Evolutionary conservation across 2,113 vertebrate species (phyloP).

Genomic region (Gobius niger): DNA sequence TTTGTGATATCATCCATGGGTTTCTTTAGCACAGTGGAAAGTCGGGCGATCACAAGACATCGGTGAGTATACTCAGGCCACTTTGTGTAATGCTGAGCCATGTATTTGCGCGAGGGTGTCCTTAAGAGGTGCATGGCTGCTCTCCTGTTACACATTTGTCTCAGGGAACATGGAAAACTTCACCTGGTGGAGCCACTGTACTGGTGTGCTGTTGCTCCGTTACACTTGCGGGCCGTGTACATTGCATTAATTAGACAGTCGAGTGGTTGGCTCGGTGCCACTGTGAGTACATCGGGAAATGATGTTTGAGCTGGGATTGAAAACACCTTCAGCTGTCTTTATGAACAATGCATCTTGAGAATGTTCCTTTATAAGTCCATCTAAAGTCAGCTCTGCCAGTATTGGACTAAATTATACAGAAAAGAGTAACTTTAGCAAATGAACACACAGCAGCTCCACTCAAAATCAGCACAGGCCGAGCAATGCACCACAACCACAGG

Average conservation of each 20-base stretch:
- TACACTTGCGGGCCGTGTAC: slow-evolving; percentile 41
- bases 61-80: slow-evolving; percentile 61
- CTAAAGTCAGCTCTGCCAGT: slow-evolving; percentile 52
- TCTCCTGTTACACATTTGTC: slow-evolving; percentile 58
- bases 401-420: no score
- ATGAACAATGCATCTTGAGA: no score
- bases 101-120: slow-evolving; percentile 26
- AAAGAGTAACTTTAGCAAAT: not conserved
- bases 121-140: slow-evolving; percentile 22
- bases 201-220: slow-evolving; percentile 32
- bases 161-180: slow-evolving; percentile 48
- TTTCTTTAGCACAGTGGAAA: slow-evolving; percentile 34
- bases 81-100: slow-evolving; percentile 55
- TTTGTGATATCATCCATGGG: not conserved
- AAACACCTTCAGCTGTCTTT: not conserved
- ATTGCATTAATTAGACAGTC: slow-evolving; percentile 44
- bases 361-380: slow-evolving; percentile 36
- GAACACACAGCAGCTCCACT: slow-evolving; percentile 30
- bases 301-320: not conserved
- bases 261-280: slow-evolving; percentile 18
- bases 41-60: slow-evolving; percentile 38
- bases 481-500: slow-evolving; percentile 18
- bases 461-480: slow-evolving; percentile 18
- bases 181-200: slow-evolving; percentile 37
- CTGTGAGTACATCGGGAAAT: not conserved